Evolutionary conservation across 2,888 invertebrate genomes (phyloP), one percentile per base, ranked within the genome.

Genomic region (Hyles lineata): DNA sequence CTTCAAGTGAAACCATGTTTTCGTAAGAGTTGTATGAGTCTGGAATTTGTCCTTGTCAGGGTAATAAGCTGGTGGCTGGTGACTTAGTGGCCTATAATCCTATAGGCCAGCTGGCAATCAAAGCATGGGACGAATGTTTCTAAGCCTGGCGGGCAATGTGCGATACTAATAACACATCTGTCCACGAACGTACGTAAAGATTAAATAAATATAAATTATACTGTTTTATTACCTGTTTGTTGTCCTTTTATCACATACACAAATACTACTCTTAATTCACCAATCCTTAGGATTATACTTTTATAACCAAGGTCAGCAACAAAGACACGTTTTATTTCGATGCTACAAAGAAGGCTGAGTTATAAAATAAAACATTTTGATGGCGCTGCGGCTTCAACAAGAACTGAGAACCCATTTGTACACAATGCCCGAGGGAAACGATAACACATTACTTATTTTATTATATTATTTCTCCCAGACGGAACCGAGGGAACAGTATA

Each of bases 351-450:
- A 55, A 55, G n/a, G 55, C 43, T 7, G 55, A 17, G 19, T 19
- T 55, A 55, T 55, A 55, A 55, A 55, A 55, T 55, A 55, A 55
- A 55, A 55, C 55, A 55, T n/a, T 55, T 55, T 55, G 19, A 55
- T 55, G 55, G n/a, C n/a, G 55, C 55, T 55, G 17, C n/a, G 55
- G 6, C 55, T 55, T 55, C 55, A 55, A 55, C 55, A n/a, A n/a
- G 55, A 55, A 55, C 55, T n/a, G 55, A 55, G 6, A 55, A 55
- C 17, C 55, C 55, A n/a, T 55, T 55, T 15, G 55, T 55, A n/a
- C 7, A n/a, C 55, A n/a, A 55, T 55, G 17, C 55, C n/a, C 17
- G 55, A 55, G n/a, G 55, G n/a, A 55, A n/a, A n/a, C 55, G n/a
- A 55, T n/a, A n/a, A 17, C n/a, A 55, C 17, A n/a, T 55, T n/a